Percentiles rank a stretch among this genome's conserved stretches.
Conservation (phyloP, 2,113 vertebrate genomes). For the Festucalex cinctus region DNA sequence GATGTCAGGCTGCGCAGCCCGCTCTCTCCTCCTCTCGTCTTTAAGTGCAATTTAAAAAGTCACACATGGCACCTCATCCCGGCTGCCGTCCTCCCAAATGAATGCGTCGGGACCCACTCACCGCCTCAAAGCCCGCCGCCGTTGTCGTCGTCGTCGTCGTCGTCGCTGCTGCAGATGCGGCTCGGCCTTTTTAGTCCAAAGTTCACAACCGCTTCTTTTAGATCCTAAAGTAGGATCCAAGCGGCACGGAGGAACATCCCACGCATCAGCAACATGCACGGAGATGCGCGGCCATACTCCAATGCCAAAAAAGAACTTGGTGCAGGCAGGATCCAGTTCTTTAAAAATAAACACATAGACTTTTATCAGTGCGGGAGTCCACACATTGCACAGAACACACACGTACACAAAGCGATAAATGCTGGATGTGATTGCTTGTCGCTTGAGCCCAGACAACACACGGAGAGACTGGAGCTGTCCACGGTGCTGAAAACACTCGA, state of each 20-base stretch:
- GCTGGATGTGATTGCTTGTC: not conserved
- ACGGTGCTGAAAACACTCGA: slow-evolving; percentile 63
- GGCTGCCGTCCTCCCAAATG: slow-evolving; percentile 26
- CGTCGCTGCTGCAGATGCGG: slow-evolving; percentile 45
- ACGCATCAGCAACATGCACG: slow-evolving; percentile 11
- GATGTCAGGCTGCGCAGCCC: slow-evolving; percentile 10
- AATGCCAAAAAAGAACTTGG: slow-evolving; percentile 22
- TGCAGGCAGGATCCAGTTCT: slow-evolving; percentile 25
- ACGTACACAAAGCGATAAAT: too few relatives aligned
- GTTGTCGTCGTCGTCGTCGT: not conserved
- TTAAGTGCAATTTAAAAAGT: slow-evolving; percentile 69
- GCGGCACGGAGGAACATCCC: slow-evolving; percentile 19
- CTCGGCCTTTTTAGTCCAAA: slow-evolving; percentile 46
- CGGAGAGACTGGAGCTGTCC: slow-evolving; percentile 62
- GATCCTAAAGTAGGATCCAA: slow-evolving; percentile 44
- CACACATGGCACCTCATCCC: slow-evolving; percentile 59
- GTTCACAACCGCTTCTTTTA: slow-evolving; percentile 60
- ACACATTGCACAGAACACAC: not conserved
- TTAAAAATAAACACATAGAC: slow-evolving; percentile 10
- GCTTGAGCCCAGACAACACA: slow-evolving; percentile 40
- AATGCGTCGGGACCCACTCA: slow-evolving; percentile 24
- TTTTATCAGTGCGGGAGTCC: slow-evolving; percentile 18
- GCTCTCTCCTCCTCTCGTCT: slow-evolving; percentile 8
- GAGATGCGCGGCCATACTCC: slow-evolving; percentile 5
- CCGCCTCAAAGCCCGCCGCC: too few relatives aligned